Evolutionary conservation across 2,797 vertebrate species (phyloP).

Genomic region (Mus spretus): DNA sequence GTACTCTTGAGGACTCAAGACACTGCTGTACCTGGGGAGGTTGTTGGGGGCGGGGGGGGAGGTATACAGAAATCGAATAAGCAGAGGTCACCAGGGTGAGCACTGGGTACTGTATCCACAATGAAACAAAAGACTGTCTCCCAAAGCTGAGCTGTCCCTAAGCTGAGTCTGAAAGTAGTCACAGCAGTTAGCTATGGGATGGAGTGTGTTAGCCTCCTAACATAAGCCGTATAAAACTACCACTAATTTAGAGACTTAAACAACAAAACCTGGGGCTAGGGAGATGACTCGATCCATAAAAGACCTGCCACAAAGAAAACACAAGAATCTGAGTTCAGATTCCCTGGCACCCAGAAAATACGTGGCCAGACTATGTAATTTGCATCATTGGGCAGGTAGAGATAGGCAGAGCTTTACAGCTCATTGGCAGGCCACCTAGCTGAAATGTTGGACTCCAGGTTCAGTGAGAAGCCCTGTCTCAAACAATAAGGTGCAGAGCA

Average conservation of each 20-base stretch:
- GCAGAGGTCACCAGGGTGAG: background rate
- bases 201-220: background rate
- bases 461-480: background rate
- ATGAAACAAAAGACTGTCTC: background rate
- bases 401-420: background rate
- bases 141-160: slow-evolving; percentile 12
- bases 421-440: background rate
- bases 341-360: background rate
- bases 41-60: too few species aligned
- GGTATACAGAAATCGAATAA: background rate
- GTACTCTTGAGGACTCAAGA: background rate
- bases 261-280: background rate
- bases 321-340: background rate
- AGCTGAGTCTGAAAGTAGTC: slow-evolving; percentile 35
- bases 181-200: background rate
- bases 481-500: background rate
- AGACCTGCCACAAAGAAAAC: too few species aligned
- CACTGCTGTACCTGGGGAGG: background rate
- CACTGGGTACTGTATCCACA: background rate
- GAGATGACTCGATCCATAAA: background rate
- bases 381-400: background rate
- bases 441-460: background rate
- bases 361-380: too few species aligned
- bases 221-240: slow-evolving; percentile 23
- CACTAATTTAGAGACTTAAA: slow-evolving; percentile 17